Evolutionary conservation across 1,140 invertebrate genomes (phyloP), one percentile per base, ranked within the genome.

Genomic region (Archivesica marissinica): DNA sequence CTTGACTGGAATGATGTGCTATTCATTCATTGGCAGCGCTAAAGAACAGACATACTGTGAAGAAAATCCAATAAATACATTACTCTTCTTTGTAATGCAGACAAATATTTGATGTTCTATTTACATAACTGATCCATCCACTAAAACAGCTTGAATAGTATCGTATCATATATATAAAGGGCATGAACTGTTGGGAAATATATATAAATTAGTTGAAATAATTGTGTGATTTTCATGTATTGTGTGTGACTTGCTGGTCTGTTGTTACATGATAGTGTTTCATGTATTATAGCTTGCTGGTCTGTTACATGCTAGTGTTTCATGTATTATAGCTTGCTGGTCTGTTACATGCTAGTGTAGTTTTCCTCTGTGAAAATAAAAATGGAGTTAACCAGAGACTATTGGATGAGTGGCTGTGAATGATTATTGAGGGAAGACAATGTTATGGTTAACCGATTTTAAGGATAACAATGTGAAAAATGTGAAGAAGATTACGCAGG

Each of bases 401-500:
- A 72, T 23, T 72, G 68, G 68, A 72, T 47, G 1, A 72, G 4
- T 72, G 38, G 20, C 41, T 72, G 13, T 72, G 38, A 41, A 6
- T 72, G 68, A 72, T 72, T 72, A 72, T 33, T 64, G 23, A 35
- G 38, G 38, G 59, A 33, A 33, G 44, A 81, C 52, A 68, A 81
- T 81, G 79, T 59, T 81, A 81, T 81, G 79, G 79, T 35, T 81
- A 47, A 50, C 79, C 39, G 79, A 68, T 41, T 52, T 68, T 25
- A 72, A 72, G 35, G 64, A 56, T 25, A 81, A 68, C 9, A 81
- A 72, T 50, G 47, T 81, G 33, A 47, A 81, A 41, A 72, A 52
- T 50, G 79, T 81, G 64, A 70, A 72, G 38, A 81, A 72, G 61
- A 72, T 81, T 15, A 81, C 79, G 1, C 64, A 81, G 66, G 79